phyloP scores from a whole-genome alignment of 2,113 vertebrate genomes.

The Anoplopoma fimbria region DNA sequence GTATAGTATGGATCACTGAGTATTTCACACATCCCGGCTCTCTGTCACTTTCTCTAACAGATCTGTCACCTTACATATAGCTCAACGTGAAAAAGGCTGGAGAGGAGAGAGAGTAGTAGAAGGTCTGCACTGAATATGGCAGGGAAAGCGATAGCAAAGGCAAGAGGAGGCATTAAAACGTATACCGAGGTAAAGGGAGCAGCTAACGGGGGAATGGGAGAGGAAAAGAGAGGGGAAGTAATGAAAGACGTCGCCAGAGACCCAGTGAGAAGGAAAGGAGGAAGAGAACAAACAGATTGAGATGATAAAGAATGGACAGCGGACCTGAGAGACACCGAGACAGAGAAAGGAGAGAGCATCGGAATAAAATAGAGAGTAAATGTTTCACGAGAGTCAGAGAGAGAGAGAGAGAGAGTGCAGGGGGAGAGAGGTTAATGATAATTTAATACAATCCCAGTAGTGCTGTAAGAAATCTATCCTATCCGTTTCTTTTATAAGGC shows the following conservation, averaged over 20 bases:
- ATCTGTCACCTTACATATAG: constrained; percentile 57
- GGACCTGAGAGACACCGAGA: background rate
- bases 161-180: background rate
- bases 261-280: background rate
- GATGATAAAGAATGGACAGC: background rate
- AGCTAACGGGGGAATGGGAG: no score
- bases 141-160: background rate
- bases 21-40: constrained; percentile 55
- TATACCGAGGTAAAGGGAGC: background rate
- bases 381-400: background rate
- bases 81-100: background rate
- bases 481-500: background rate
- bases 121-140: background rate
- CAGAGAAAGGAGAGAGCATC: background rate
- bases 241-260: constrained; percentile 4
- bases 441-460: constrained; percentile 7
- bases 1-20: constrained; percentile 52
- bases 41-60: constrained; percentile 34
- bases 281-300: background rate
- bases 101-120: background rate
- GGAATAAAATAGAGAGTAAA: background rate
- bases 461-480: background rate
- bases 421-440: background rate
- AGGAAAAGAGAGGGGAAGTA: background rate
- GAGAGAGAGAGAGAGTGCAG: background rate